Evolutionary conservation across 2,113 vertebrate genomes (phyloP), one percentile per base, ranked within the genome.

Genomic region (Carassius auratus): DNA sequence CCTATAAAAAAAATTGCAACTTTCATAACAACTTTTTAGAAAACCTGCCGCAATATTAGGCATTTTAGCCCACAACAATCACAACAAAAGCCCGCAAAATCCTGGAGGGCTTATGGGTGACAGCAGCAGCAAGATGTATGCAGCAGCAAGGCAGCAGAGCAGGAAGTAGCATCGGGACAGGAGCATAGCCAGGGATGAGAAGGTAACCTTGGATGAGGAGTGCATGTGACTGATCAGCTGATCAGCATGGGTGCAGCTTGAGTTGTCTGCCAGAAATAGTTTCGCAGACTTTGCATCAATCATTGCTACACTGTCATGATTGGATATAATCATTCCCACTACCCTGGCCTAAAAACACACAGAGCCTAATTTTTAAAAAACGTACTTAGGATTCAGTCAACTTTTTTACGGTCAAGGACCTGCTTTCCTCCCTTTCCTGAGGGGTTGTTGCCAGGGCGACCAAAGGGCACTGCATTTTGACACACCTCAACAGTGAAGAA

Each of bases 341-440:
- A 59, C 8, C 57, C 7, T 59, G 57, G 57, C 57, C 57, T 59
- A 59, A 59, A 59, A 59, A 59, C 57, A 59, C 57, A 59, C 19
- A 21, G 57, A 21, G 6, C 57, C 7, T 21, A 59, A 59, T 59
- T 59, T 59, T 59, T 19, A 59, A 59, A n/a, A 59, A 59, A 77
- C 45, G 19, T 77, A 77, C 76, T 77, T 57, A 77, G 48, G 76
- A 77, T 77, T 55, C 45, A 50, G 76, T 77, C 50, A 77, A 77
- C 76, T 33, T 77, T 77, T 77, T 77, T 57, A 23, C 23, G 50
- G 76, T 77, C 76, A 77, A 77, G 76, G 48, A 77, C 50, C 50
- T 23, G 45, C 42, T 77, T 77, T 77, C 76, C 76, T 77, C 36
- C 26, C 66, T 48, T 77, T 77, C 76, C 76, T 77, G 76, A 77